These are phyloP conservation scores for Calliopum simillimum DNA, from an alignment of 2,888 invertebrate genomes.

Conservation along the genomic window DNA sequence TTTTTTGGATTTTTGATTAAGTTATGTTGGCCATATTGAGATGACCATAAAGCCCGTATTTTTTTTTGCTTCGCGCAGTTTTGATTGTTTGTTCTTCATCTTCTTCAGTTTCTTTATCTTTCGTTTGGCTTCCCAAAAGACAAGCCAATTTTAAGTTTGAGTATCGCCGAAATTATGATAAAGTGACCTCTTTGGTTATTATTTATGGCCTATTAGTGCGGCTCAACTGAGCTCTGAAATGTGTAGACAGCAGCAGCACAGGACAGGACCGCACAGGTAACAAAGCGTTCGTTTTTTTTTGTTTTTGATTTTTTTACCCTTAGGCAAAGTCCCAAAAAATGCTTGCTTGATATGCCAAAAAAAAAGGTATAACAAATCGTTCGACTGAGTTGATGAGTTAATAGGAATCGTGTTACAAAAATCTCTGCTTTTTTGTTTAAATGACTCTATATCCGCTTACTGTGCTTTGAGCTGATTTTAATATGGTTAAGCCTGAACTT, in stretches of 20 bases:
- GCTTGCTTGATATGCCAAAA: slow-evolving; percentile 4
- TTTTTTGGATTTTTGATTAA: slow-evolving; percentile 32
- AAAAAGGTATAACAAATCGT: slow-evolving; percentile 30
- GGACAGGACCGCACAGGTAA: slow-evolving; percentile 24
- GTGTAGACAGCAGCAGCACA: slow-evolving; percentile 51
- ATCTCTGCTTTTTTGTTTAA: not conserved
- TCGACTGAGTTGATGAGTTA: slow-evolving; percentile 62
- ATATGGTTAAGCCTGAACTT: not conserved
- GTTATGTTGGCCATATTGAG: slow-evolving; percentile 24
- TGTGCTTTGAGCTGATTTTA: not conserved
- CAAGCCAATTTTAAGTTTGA: slow-evolving; percentile 23
- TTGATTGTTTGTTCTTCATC: slow-evolving; percentile 28
- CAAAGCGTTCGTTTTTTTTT: slow-evolving; percentile 18
- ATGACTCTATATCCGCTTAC: slow-evolving; percentile 25
- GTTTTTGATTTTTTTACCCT: slow-evolving; percentile 55
- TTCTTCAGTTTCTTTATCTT: not conserved
- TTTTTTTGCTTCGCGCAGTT: slow-evolving; percentile 30
- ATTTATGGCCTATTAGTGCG: slow-evolving; percentile 65
- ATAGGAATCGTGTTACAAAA: slow-evolving; percentile 65
- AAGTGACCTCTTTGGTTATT: slow-evolving; percentile 60
- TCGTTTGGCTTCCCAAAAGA: not conserved
- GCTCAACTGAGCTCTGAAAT: slow-evolving; percentile 16
- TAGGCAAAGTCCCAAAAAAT: slow-evolving; percentile 11
- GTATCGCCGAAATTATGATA: slow-evolving; percentile 41
- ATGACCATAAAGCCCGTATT: slow-evolving; percentile 1